These are phyloP conservation scores for Scaptomyza caliginosa DNA, from an alignment of 2,888 invertebrate genomes.

Conservation along the genomic window DNA sequence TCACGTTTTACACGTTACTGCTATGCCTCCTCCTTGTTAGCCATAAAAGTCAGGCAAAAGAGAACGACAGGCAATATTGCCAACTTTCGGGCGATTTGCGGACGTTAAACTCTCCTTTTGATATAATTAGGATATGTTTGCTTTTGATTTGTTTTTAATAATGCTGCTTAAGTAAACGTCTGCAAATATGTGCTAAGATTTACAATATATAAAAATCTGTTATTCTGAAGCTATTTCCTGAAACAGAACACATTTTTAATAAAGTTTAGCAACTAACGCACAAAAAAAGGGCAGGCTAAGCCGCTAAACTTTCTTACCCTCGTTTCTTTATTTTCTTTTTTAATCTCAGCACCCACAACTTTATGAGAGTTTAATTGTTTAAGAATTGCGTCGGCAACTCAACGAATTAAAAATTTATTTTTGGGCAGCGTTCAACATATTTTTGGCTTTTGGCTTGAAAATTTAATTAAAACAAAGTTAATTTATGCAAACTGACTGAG, in stretches of 20 bases:
- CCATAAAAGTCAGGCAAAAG: conserved; percentile 44
- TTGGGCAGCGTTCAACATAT: conserved; percentile 1
- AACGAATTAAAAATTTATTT: conserved; percentile 42
- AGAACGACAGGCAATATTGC: conserved; percentile 29
- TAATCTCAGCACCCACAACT: conserved; percentile 3
- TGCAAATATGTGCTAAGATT: neutral
- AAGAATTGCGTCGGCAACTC: conserved; percentile 23
- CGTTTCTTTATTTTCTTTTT: neutral
- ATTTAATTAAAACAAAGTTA: conserved; percentile 74
- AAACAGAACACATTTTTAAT: too few species aligned
- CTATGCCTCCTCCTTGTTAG: conserved; percentile 27
- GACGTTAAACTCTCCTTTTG: conserved; percentile 13
- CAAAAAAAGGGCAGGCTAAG: conserved; percentile 5
- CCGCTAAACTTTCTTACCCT: neutral
- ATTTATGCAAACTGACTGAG: conserved; percentile 38
- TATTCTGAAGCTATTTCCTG: too few species aligned
- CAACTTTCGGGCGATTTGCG: conserved; percentile 39
- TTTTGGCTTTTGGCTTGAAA: conserved; percentile 15
- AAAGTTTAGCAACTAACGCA: neutral
- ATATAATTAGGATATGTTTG: conserved; percentile 45
- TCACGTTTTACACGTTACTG: conserved; percentile 42
- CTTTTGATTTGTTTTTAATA: conserved; percentile 19
- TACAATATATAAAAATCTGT: too few species aligned
- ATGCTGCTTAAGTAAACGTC: conserved; percentile 4
- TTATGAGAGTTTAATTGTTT: conserved; percentile 42